Evolutionary conservation across 2,797 vertebrate species (phyloP).

Genomic region (Lerista edwardsae): DNA sequence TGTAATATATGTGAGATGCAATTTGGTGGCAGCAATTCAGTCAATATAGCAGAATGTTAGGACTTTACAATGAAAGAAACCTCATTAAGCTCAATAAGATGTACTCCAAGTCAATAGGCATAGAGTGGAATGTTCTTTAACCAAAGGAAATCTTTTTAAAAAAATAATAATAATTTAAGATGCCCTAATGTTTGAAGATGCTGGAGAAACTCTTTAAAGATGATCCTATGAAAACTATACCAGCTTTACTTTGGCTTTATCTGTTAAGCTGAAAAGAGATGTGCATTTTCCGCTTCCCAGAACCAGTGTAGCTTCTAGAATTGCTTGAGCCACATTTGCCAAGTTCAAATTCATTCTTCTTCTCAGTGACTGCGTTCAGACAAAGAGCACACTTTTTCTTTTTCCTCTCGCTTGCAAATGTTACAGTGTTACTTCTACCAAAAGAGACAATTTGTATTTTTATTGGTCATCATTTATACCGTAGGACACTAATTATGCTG

Average conservation of each 20-base stretch:
- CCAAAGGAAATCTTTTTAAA: no score
- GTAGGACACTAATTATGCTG: slow-evolving; percentile 2
- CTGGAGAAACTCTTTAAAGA: no score
- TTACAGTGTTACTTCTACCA: slow-evolving; percentile 6
- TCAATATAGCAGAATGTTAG: no score
- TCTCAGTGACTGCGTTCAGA: slow-evolving; percentile 13
- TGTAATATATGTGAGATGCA: no score
- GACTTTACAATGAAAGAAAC: no score
- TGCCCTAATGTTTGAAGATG: no score
- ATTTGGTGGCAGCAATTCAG: no score
- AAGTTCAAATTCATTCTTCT: not conserved
- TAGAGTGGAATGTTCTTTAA: no score
- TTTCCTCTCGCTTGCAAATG: slow-evolving; percentile 12
- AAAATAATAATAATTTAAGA: no score
- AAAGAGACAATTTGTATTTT: slow-evolving; percentile 33
- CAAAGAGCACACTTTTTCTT: slow-evolving; percentile 14
- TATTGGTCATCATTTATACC: slow-evolving; percentile 20
- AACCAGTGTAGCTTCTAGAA: not conserved
- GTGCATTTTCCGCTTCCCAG: slow-evolving; percentile 10
- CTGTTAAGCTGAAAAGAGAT: not conserved
- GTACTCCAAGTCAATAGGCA: no score
- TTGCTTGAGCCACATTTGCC: not conserved
- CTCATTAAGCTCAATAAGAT: no score
- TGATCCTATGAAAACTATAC: not conserved
- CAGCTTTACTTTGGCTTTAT: not conserved